Evolutionary conservation across 2,113 vertebrate genomes (phyloP).

Genomic region (Morphnarchus princeps): DNA sequence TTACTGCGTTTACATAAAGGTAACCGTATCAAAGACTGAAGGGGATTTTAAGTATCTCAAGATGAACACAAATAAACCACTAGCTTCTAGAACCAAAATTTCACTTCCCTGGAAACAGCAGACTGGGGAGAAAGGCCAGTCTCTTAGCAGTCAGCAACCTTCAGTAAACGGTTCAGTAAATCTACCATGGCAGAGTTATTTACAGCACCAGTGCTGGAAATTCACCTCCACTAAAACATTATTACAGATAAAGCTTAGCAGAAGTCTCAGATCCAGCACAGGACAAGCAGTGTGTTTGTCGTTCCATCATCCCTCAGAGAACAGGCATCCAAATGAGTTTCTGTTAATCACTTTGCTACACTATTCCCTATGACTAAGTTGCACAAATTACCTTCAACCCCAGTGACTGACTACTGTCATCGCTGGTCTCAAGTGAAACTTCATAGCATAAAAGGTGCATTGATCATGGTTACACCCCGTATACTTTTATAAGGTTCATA

Average conservation of each 20-base stretch:
- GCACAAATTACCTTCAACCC: neutral
- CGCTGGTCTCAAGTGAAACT: neutral
- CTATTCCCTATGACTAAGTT: neutral
- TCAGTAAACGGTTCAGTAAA: neutral
- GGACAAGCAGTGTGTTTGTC: accelerated
- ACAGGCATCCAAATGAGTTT: neutral
- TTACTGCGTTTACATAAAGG: neutral
- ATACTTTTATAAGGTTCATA: neutral
- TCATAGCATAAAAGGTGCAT: accelerated
- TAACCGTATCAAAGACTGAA: neutral
- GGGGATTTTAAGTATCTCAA: neutral
- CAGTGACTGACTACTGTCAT: neutral
- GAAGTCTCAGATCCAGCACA: neutral
- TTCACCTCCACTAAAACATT: neutral
- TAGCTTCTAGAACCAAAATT: neutral
- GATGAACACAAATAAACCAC: neutral
- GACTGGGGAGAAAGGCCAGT: neutral
- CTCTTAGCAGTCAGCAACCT: neutral
- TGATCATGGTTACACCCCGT: accelerated
- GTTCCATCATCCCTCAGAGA: neutral
- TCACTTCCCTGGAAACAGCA: neutral
- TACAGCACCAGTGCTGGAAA: neutral
- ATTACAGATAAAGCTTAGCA: neutral
- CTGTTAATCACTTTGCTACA: neutral
- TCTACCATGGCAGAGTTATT: neutral